A percentile compares a stretch with the other conserved stretches of the same genome.
Conservation (phyloP, 2,113 vertebrate genomes). For the Forbesichthys papilliferus region DNA sequence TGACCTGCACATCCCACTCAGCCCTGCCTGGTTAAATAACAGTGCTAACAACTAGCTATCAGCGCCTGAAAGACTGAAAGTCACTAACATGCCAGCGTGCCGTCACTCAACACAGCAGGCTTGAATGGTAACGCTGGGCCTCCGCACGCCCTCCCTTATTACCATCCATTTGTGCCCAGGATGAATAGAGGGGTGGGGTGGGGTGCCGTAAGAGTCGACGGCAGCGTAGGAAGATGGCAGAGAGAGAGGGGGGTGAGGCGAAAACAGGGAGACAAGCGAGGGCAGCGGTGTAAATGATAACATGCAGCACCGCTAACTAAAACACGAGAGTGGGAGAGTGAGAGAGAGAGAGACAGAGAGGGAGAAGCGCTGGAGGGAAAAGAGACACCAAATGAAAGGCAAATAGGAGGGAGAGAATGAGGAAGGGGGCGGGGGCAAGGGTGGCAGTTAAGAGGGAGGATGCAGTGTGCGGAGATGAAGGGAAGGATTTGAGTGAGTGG, state of each 20-base stretch:
- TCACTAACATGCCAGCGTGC: slow-evolving; percentile 31
- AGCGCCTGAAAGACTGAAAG: slow-evolving; percentile 33
- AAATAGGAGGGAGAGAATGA: neutral
- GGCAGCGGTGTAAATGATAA: slow-evolving; percentile 32
- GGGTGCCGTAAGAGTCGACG: slow-evolving; percentile 17
- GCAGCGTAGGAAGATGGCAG: slow-evolving; percentile 22
- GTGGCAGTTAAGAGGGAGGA: slow-evolving; percentile 12
- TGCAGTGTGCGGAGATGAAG: slow-evolving; percentile 24
- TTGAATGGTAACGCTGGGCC: slow-evolving; percentile 21
- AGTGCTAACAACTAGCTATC: slow-evolving; percentile 45
- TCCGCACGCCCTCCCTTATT: slow-evolving; percentile 4
- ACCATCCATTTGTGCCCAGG: slow-evolving; percentile 26
- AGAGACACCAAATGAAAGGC: neutral
- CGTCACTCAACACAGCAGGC: slow-evolving; percentile 31
- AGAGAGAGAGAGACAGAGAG: slow-evolving; percentile 25
- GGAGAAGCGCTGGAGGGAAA: slow-evolving; percentile 3
- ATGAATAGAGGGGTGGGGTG: slow-evolving; percentile 37
- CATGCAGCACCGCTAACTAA: slow-evolving; percentile 17
- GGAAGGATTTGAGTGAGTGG: slow-evolving; percentile 8
- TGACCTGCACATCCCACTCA: slow-evolving; percentile 30
- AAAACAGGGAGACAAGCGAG: slow-evolving; percentile 13
- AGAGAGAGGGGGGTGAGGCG: neutral
- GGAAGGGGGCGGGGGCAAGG: neutral
- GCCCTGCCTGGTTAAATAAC: slow-evolving; percentile 41
- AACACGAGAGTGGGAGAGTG: slow-evolving; percentile 31